Evolutionary conservation across 2,888 invertebrate species (phyloP), one percentile per base, ranked within the genome.

Genomic region (Linyphia triangularis): DNA sequence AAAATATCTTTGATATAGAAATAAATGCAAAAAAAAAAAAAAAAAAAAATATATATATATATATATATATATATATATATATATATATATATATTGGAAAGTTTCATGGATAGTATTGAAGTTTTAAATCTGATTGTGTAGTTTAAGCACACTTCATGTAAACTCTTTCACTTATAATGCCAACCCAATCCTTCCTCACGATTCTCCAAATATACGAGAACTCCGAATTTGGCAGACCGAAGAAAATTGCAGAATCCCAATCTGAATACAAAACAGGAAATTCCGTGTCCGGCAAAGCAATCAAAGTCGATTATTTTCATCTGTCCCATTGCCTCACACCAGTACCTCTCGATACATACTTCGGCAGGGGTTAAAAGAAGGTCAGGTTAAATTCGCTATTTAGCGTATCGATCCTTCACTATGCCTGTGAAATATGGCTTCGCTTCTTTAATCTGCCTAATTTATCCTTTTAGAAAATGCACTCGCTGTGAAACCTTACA

Each of bases 371-470:
- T 67, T 67, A 69, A 57, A 57, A 69, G 51, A 79, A 79, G 79
- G 69, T 79, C 65, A 40, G 65, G 51, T 40, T 26, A 65, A 78
- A 78, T 40, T 78, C 69, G 57, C 79, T 67, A 67, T 79, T 79
- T 67, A 67, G 72, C 69, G 67, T 79, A 67, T 79, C 79, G 67
- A 79, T 79, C 67, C 57, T 10, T 13, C n/a, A n/a, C 19, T 28
- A 28, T 37, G 30, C 40, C 37, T 22, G 43, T 70, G 70, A 70
- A 40, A 61, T 40, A 77, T 77, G 77, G 77, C 77, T 77, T 77
- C 77, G 22, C 51, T 22, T 33, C 69, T 65, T 78, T 79, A 79
- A 79, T 79, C 79, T 79, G 22, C 57, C 57, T 79, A 79, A 79
- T 69, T 79, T 61, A 57, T 69, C 69, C 67, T 69, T 57, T 69